Conservation (phyloP, 2,113 vertebrate species). For the Carassius auratus region DNA sequence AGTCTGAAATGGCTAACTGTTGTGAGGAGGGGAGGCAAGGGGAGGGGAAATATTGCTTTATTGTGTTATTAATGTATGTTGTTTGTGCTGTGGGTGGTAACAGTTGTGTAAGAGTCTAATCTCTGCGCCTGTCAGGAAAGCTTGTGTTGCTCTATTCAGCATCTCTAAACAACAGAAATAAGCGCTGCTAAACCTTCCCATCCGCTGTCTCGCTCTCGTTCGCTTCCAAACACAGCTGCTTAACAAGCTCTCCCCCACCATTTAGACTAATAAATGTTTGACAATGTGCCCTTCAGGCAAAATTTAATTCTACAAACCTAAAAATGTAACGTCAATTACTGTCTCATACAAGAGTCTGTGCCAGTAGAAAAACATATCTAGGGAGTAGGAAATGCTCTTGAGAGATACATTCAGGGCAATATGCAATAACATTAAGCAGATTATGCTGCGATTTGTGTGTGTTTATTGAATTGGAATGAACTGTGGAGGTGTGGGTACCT, state of each 20-base stretch:
- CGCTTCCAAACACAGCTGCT: constrained; percentile 38
- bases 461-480: constrained; percentile 2
- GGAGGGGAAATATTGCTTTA: constrained; percentile 61
- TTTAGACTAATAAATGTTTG: constrained; percentile 78
- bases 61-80: constrained; percentile 91
- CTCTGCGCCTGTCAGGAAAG: constrained; percentile 84
- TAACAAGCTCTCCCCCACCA: constrained; percentile 56
- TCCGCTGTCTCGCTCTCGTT: constrained; percentile 28
- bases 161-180: constrained; percentile 52
- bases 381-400: constrained; percentile 19
- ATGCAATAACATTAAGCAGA: constrained; percentile 34
- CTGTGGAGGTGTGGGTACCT: constrained; percentile 78
- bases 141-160: constrained; percentile 53
- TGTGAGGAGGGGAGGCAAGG: constrained; percentile 41
- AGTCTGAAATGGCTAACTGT: constrained; percentile 91
- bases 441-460: constrained; percentile 23
- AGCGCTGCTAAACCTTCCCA: constrained; percentile 31
- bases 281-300: constrained; percentile 70
- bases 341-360: constrained; percentile 67
- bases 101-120: constrained; percentile 95
- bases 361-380: constrained; percentile 27
- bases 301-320: constrained; percentile 66
- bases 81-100: constrained; percentile 93
- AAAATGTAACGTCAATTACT: constrained; percentile 75
- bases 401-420: constrained; percentile 30